These are phyloP conservation scores for Oreochromis aureus DNA, from an alignment of 2,113 vertebrate species.

Conservation along the genomic window DNA sequence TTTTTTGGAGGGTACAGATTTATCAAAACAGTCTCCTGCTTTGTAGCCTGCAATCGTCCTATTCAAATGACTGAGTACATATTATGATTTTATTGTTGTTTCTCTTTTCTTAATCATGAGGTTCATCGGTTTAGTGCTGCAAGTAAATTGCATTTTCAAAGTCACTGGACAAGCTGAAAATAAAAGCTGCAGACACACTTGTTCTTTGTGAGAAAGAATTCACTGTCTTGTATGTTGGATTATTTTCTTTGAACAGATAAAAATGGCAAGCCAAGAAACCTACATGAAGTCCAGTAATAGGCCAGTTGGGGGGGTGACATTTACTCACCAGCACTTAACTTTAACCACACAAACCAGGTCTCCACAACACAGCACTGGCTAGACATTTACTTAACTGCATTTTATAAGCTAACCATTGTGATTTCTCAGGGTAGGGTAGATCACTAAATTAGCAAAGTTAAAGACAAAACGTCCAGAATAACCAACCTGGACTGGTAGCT, in stretches of 20 bases:
- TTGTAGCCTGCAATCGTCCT: neutral
- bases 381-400: neutral
- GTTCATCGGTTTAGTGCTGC: accelerated
- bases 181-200: neutral
- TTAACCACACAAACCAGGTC: neutral
- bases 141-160: neutral
- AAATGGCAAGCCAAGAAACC: accelerated
- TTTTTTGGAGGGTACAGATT: neutral
- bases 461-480: neutral
- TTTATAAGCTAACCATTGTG: neutral
- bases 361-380: neutral
- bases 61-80: neutral
- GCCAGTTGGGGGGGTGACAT: neutral
- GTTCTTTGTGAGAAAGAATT: neutral
- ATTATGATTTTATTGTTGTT: neutral
- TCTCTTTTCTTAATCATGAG: neutral
- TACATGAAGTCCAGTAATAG: neutral
- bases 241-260: neutral
- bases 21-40: neutral
- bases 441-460: neutral
- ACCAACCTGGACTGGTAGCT: neutral
- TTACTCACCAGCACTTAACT: neutral
- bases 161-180: neutral
- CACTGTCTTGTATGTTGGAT: neutral
- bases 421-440: neutral